Evolutionary conservation across 2,113 vertebrate species (phyloP).

Genomic region (Cyprinodon brontotheroides): DNA sequence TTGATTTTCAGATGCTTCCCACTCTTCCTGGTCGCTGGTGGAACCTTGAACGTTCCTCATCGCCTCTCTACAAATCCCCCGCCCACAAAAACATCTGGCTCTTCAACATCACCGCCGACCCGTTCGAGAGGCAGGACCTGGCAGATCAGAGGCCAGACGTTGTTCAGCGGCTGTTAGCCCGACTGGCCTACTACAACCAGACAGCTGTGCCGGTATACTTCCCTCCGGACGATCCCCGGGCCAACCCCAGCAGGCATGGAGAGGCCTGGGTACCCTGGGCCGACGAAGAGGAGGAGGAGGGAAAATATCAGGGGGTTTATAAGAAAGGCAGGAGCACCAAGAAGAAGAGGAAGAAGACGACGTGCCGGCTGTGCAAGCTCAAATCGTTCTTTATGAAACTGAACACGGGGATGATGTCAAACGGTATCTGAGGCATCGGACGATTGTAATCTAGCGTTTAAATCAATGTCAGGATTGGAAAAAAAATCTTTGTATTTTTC

Average conservation of each 20-base stretch:
- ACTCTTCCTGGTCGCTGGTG: slow-evolving; percentile 92
- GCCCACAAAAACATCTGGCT: slow-evolving; percentile 84
- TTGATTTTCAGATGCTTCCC: slow-evolving; percentile 81
- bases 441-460: not conserved
- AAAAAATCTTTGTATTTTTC: not conserved
- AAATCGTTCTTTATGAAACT: slow-evolving; percentile 90
- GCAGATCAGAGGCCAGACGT: slow-evolving; percentile 83
- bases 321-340: slow-evolving; percentile 68
- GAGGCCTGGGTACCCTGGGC: slow-evolving; percentile 95
- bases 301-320: slow-evolving; percentile 62
- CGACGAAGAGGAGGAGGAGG: slow-evolving; percentile 76
- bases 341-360: slow-evolving; percentile 77
- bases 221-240: slow-evolving; percentile 88
- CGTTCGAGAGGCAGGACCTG: slow-evolving; percentile 88
- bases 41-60: slow-evolving; percentile 87
- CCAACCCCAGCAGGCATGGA: slow-evolving; percentile 83
- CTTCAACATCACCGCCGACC: slow-evolving; percentile 93
- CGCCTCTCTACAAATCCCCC: slow-evolving; percentile 10
- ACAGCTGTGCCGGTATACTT: slow-evolving; percentile 90
- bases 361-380: slow-evolving; percentile 89
- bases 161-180: slow-evolving; percentile 83
- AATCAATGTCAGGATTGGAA: no score
- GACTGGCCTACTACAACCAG: slow-evolving; percentile 86
- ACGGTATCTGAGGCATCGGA: slow-evolving; percentile 80
- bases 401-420: slow-evolving; percentile 90